A percentile compares a stretch with the other conserved stretches of the same genome.
Conservation (phyloP, 2,113 vertebrate genomes). For the Rhinoderma darwinii region DNA sequence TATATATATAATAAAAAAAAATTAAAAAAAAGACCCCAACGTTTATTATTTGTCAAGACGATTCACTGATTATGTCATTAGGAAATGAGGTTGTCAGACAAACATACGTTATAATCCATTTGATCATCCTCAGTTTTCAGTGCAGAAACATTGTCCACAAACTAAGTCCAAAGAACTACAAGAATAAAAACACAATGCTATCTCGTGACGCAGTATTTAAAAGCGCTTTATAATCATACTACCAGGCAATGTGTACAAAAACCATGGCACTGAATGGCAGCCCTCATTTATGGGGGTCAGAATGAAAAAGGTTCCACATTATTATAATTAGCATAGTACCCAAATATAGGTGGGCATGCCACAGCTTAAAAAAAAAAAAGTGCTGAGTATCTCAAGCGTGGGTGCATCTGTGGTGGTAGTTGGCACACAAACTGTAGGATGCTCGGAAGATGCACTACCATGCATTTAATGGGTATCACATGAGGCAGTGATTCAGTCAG, state of each 20-base stretch:
- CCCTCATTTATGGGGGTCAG: not conserved
- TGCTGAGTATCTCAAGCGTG: conserved; percentile 18
- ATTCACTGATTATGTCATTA: conserved; percentile 6
- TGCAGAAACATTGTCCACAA: conserved; percentile 38
- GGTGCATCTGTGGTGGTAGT: not conserved
- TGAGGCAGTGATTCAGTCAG: conserved; percentile 72
- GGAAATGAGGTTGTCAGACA: conserved; percentile 6
- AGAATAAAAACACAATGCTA: conserved; percentile 47
- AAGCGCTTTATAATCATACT: conserved; percentile 36
- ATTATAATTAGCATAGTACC: conserved; percentile 14
- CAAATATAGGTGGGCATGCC: conserved; percentile 21
- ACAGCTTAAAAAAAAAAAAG: conserved; percentile 13
- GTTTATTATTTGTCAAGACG: conserved; percentile 8
- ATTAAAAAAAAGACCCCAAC: conserved; percentile 1
- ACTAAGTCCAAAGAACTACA: conserved; percentile 34
- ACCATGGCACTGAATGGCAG: conserved; percentile 45
- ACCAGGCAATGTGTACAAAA: conserved; percentile 24
- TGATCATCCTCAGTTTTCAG: conserved; percentile 41
- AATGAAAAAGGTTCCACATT: conserved; percentile 6
- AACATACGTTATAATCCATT: conserved; percentile 34
- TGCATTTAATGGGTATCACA: conserved; percentile 73
- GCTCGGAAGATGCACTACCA: conserved; percentile 66
- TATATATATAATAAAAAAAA: conserved; percentile 33
- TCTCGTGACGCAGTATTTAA: conserved; percentile 7
- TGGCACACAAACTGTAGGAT: conserved; percentile 5